Conservation (phyloP, 2,888 invertebrate genomes). For the Diachrysia chrysitis region DNA sequence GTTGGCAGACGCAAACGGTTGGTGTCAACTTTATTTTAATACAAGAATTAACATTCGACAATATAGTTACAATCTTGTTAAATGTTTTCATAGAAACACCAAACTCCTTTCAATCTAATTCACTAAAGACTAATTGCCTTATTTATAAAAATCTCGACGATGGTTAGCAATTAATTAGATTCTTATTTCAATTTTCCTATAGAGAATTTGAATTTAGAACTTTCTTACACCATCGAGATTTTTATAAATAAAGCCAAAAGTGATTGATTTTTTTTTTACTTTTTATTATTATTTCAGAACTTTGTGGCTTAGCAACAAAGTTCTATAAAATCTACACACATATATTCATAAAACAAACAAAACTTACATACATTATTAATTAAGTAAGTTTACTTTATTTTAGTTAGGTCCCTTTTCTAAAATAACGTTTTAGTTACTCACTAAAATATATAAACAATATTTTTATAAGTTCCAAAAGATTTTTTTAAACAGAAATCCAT, state of each 20-base stretch:
- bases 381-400: neutral
- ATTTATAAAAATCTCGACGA: too few relatives aligned
- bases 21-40: slow-evolving; percentile 24
- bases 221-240: too few relatives aligned
- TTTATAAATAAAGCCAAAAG: too few relatives aligned
- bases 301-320: too few relatives aligned
- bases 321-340: too few relatives aligned
- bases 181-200: too few relatives aligned
- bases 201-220: too few relatives aligned
- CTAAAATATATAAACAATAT: slow-evolving; percentile 4
- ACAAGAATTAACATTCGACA: neutral
- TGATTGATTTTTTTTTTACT: too few relatives aligned
- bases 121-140: neutral
- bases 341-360: too few relatives aligned
- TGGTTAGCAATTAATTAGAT: too few relatives aligned
- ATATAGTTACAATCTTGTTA: neutral
- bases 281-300: too few relatives aligned
- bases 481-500: neutral
- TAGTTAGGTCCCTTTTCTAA: neutral
- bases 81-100: neutral
- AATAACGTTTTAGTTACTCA: neutral
- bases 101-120: neutral
- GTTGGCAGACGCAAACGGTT: slow-evolving; percentile 35
- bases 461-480: neutral
- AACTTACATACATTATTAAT: too few relatives aligned